Conservation (phyloP, 2,113 vertebrate species). For the Grantiella picta region DNA sequence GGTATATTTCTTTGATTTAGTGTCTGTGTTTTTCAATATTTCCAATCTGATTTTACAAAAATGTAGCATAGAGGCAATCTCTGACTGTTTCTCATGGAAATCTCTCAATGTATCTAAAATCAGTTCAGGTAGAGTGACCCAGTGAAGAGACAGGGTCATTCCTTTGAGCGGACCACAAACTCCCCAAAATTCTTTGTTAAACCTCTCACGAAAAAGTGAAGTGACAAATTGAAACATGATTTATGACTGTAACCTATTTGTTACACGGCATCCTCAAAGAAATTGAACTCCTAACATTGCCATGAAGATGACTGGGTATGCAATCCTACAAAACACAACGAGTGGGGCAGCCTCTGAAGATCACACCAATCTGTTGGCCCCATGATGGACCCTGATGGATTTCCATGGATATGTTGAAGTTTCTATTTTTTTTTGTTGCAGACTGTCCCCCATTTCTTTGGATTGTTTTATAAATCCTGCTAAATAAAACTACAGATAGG, state of each 20-base stretch:
- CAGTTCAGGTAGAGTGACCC: neutral
- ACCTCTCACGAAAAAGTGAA: neutral
- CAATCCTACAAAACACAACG: neutral
- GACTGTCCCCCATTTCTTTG: neutral
- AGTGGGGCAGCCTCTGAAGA: neutral
- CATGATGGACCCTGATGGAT: neutral
- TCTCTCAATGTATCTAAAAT: neutral
- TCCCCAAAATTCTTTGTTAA: neutral
- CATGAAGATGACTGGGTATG: neutral
- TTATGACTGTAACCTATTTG: neutral
- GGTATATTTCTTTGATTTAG: neutral
- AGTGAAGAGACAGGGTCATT: neutral
- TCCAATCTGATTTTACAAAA: neutral
- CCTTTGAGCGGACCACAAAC: neutral
- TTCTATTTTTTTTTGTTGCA: neutral
- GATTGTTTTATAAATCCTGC: neutral
- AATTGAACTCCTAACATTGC: neutral
- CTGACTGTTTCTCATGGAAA: neutral
- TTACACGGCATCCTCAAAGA: neutral
- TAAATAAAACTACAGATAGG: neutral
- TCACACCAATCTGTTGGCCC: rapidly evolving
- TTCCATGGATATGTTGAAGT: neutral
- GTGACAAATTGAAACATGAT: neutral
- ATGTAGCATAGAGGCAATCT: neutral
- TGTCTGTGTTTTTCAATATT: neutral